These are phyloP conservation scores for Leuciscus idus DNA, from an alignment of 2,113 vertebrate genomes.

Conservation along the genomic window DNA sequence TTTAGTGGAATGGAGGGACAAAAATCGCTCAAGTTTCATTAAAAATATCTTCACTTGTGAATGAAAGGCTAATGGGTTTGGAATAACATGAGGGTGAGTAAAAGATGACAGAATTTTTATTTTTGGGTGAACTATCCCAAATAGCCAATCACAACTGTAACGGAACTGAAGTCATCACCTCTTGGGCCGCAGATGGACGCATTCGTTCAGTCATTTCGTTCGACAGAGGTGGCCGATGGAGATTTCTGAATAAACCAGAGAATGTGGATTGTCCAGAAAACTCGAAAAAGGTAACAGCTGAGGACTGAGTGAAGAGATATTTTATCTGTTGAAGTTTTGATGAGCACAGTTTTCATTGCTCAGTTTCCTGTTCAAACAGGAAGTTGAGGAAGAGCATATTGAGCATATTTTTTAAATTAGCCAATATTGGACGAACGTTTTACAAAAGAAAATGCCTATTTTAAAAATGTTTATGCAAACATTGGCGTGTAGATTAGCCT, in stretches of 20 bases:
- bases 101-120: neutral
- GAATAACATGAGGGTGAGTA: neutral
- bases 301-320: neutral
- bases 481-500: neutral
- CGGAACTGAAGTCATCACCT: neutral
- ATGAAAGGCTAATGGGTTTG: neutral
- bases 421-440: neutral
- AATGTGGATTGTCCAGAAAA: slow-evolving; percentile 72
- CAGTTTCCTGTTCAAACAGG: neutral
- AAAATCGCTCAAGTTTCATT: no score
- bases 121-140: neutral
- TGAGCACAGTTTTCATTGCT: neutral
- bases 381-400: neutral
- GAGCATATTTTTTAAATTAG: neutral
- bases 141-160: neutral
- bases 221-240: slow-evolving; percentile 77
- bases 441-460: neutral
- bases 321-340: neutral
- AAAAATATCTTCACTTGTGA: no score
- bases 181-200: slow-evolving; percentile 68
- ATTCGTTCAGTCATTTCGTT: slow-evolving; percentile 81
- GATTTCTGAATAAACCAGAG: slow-evolving; percentile 71
- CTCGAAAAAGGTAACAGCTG: slow-evolving; percentile 60
- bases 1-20: neutral
- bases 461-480: neutral